Percentiles rank a stretch among this genome's conserved stretches.
Conservation (phyloP, 2,113 vertebrate species). For the Aythya baeri region DNA sequence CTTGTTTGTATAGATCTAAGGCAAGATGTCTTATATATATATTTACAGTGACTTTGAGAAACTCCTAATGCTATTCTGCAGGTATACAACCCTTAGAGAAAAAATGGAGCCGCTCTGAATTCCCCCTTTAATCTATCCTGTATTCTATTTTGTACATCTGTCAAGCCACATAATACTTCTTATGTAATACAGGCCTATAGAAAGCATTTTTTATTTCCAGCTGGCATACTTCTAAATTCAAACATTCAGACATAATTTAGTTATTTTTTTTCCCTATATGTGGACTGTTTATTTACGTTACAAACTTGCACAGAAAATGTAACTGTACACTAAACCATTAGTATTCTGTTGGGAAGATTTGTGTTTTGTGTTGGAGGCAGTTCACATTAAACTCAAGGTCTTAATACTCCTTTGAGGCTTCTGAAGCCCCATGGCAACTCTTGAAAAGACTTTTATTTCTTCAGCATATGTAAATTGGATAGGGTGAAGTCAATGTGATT, state of each 20-base stretch:
- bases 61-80: not conserved
- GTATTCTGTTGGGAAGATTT: conserved; percentile 71
- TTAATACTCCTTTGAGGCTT: conserved; percentile 75
- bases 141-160: not conserved
- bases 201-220: conserved; percentile 4
- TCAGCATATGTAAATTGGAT: conserved; percentile 78
- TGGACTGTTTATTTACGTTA: conserved; percentile 35
- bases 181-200: not conserved
- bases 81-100: not conserved
- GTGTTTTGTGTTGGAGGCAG: conserved; percentile 70
- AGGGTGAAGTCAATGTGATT: conserved; percentile 77
- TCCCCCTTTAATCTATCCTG: not conserved
- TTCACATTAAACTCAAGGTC: conserved; percentile 77
- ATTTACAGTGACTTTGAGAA: conserved; percentile 19
- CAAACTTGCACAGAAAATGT: conserved; percentile 57
- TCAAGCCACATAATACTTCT: conserved; percentile 9
- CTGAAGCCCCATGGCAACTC: conserved; percentile 69
- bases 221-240: not conserved
- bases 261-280: not conserved
- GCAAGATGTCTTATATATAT: not conserved
- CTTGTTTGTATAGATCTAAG: not conserved
- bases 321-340: conserved; percentile 70
- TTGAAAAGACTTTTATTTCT: conserved; percentile 79
- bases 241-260: conserved; percentile 7
- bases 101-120: not conserved